A percentile compares a stretch with the other conserved stretches of the same genome.
These are phyloP conservation scores for Gymnocheta viridis DNA, from an alignment of 2,888 invertebrate species.

Conservation along the genomic window DNA sequence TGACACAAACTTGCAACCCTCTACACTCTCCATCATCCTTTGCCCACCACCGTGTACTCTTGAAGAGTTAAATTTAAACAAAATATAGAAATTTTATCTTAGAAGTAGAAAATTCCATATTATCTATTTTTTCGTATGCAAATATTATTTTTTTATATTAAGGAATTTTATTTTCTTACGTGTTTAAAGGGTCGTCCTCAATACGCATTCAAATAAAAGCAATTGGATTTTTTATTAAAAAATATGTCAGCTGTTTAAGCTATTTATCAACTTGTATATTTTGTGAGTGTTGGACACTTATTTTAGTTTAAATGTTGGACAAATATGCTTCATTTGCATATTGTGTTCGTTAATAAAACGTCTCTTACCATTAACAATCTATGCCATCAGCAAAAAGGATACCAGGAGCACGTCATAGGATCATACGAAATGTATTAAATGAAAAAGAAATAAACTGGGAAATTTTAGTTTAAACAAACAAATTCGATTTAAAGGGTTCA, in stretches of 20 bases:
- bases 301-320: not conserved
- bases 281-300: conserved; percentile 1
- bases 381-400: not conserved
- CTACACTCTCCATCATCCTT: not conserved
- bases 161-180: conserved; percentile 18
- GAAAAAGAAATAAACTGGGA: not conserved
- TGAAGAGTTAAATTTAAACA: not conserved
- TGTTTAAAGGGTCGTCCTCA: conserved; percentile 10
- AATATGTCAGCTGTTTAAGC: conserved; percentile 54
- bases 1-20: not conserved
- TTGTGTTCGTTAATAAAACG: no score
- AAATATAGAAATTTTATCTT: not conserved
- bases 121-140: conserved; percentile 32
- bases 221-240: conserved; percentile 5
- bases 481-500: not conserved
- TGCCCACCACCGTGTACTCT: not conserved
- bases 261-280: conserved; percentile 31
- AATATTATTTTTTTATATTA: conserved; percentile 59
- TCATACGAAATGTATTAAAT: not conserved
- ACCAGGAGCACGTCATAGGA: not conserved
- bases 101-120: not conserved
- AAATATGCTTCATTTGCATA: not conserved
- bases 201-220: not conserved
- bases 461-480: not conserved
- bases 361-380: not conserved